Conservation (phyloP, 1,140 invertebrate species). For the Drosophila chauvacae region DNA sequence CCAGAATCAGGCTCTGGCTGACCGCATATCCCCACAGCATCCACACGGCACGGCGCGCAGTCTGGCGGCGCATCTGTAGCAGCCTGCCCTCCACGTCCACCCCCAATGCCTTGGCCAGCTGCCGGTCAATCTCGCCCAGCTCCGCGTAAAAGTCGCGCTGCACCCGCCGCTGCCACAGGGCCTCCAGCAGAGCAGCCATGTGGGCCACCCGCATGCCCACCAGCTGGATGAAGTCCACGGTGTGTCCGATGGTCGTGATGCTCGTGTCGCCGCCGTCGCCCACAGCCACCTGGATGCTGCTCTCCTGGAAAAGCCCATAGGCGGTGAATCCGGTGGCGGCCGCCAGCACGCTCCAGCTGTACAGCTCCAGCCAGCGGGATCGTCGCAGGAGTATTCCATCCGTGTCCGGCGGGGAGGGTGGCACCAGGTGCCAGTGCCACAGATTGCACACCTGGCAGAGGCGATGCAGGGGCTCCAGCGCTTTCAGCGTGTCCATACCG, state of each 20-base stretch:
- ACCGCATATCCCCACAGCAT: conserved; percentile 58
- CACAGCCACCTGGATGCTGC: conserved; percentile 7
- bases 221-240: conserved; percentile 77
- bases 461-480: conserved; percentile 49
- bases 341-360: conserved; percentile 46
- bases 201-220: conserved; percentile 77
- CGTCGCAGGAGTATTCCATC: conserved; percentile 26
- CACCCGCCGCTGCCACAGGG: conserved; percentile 48
- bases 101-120: conserved; percentile 56
- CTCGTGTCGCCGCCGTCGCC: conserved; percentile 4
- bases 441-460: conserved; percentile 58
- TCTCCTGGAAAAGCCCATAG: conserved; percentile 60
- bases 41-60: conserved; percentile 30
- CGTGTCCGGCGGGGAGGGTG: conserved; percentile 9
- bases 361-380: conserved; percentile 60
- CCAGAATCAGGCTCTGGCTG: conserved; percentile 65
- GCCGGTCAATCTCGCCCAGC: conserved; percentile 65
- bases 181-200: conserved; percentile 56
- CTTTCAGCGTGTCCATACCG: conserved; percentile 63
- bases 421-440: conserved; percentile 49
- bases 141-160: conserved; percentile 50
- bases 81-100: conserved; percentile 43
- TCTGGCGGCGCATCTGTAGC: conserved; percentile 25
- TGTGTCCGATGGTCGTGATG: conserved; percentile 64
- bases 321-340: conserved; percentile 36